Evolutionary conservation across 2,113 vertebrate genomes (phyloP).

Genomic region (Elaphurus davidianus): DNA sequence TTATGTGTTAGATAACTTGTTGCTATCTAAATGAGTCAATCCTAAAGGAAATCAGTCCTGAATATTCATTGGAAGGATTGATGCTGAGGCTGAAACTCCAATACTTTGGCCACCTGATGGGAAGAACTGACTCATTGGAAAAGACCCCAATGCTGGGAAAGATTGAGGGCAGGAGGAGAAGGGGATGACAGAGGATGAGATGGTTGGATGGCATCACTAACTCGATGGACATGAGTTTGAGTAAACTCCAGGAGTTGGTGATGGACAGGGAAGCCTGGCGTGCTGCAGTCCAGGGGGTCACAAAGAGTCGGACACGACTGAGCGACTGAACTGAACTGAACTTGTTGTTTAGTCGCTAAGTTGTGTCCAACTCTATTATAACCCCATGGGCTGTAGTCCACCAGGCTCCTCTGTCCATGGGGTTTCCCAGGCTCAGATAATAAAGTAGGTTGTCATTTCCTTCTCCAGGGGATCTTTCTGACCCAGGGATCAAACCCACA

Average conservation of each 20-base stretch:
- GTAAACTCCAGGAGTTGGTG: background rate
- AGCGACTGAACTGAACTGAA: background rate
- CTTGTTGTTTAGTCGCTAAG: background rate
- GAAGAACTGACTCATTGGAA: background rate
- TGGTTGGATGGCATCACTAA: background rate
- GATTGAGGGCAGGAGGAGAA: background rate
- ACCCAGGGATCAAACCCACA: background rate
- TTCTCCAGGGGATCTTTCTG: background rate
- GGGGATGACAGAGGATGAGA: background rate
- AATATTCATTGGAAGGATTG: background rate
- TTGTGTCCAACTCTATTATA: background rate
- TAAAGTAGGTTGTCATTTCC: background rate
- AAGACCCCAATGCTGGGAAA: background rate
- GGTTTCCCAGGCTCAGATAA: background rate
- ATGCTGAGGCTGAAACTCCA: background rate
- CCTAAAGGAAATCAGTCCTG: background rate
- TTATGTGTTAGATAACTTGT: background rate
- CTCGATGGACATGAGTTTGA: background rate
- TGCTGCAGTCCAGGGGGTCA: rapidly evolving
- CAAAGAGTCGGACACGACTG: background rate
- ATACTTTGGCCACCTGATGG: too few relatives aligned
- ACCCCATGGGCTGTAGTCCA: background rate
- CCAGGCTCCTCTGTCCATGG: background rate
- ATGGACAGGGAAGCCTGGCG: background rate
- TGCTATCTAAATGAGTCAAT: background rate